These are phyloP conservation scores for Drosophila seguyi DNA, from an alignment of 1,140 invertebrate genomes.

Conservation along the genomic window DNA sequence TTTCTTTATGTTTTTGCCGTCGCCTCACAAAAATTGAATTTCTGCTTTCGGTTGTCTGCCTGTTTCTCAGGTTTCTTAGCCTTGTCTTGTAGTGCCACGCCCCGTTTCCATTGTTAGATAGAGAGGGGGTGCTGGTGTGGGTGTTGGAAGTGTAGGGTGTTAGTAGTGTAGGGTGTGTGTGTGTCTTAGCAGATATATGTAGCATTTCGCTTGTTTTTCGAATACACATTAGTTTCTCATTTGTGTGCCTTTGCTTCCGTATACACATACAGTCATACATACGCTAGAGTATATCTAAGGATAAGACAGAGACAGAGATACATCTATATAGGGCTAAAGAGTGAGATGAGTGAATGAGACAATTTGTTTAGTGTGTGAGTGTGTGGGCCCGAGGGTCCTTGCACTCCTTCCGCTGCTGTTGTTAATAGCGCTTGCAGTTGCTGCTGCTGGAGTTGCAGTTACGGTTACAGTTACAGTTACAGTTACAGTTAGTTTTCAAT, in stretches of 20 bases:
- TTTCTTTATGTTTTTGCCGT: slow-evolving; percentile 34
- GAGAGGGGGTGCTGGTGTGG: neutral
- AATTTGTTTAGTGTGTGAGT: slow-evolving; percentile 36
- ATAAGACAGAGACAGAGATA: slow-evolving; percentile 77
- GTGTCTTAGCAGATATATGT: slow-evolving; percentile 42
- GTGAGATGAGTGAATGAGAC: slow-evolving; percentile 72
- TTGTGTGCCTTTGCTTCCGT: slow-evolving; percentile 44
- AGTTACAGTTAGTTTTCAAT: slow-evolving; percentile 66
- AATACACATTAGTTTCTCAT: slow-evolving; percentile 40
- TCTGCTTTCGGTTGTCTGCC: slow-evolving; percentile 54
- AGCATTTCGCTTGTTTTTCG: slow-evolving; percentile 16
- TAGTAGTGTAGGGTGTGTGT: slow-evolving; percentile 22
- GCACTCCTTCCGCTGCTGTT: slow-evolving; percentile 9
- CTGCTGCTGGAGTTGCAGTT: too few species aligned
- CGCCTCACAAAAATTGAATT: slow-evolving; percentile 77
- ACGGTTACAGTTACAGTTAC: slow-evolving; percentile 23
- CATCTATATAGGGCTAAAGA: slow-evolving; percentile 76
- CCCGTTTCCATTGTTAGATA: slow-evolving; percentile 33
- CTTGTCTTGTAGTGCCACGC: slow-evolving; percentile 53
- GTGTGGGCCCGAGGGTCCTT: slow-evolving; percentile 14
- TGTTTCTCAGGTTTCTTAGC: slow-evolving; percentile 31
- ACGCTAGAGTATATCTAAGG: slow-evolving; percentile 74
- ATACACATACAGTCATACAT: slow-evolving; percentile 75
- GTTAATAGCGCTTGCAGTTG: too few species aligned
- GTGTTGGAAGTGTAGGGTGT: slow-evolving; percentile 5